These are phyloP conservation scores for Dasyurus viverrinus DNA, from an alignment of 2,113 vertebrate species.

Conservation along the genomic window DNA sequence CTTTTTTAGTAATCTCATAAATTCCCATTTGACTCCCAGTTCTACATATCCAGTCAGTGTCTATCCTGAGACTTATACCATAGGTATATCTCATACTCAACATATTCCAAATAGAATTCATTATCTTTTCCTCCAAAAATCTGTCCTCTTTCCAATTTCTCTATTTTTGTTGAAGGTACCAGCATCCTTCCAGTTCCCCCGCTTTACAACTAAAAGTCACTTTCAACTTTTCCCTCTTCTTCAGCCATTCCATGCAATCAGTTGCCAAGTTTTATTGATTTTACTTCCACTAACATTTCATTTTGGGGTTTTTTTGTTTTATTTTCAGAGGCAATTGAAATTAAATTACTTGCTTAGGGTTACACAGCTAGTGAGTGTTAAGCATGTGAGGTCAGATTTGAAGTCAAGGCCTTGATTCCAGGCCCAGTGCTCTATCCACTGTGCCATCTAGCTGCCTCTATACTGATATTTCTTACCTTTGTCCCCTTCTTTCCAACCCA, in stretches of 20 bases:
- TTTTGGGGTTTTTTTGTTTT: too few species aligned
- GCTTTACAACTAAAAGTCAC: not conserved
- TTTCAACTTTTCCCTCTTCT: not conserved
- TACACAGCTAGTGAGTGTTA: too few species aligned
- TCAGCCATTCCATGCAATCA: not conserved
- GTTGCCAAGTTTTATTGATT: not conserved
- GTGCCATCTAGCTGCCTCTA: too few species aligned
- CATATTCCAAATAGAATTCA: not conserved
- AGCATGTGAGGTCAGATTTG: too few species aligned
- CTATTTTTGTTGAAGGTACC: not conserved
- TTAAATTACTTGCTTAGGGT: too few species aligned
- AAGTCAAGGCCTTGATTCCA: too few species aligned
- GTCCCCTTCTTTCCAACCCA: too few species aligned
- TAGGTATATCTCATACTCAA: not conserved
- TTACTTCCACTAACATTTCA: too few species aligned
- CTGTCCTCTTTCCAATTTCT: not conserved
- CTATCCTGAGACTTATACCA: not conserved
- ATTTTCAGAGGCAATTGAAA: too few species aligned
- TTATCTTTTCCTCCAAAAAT: not conserved
- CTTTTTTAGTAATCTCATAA: not conserved
- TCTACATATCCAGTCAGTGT: not conserved
- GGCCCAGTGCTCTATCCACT: too few species aligned
- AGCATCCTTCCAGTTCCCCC: not conserved
- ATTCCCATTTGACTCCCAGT: not conserved
- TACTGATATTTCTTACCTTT: too few species aligned